phyloP scores from a whole-genome alignment of 1,140 invertebrate species.

The Phymorhynchus buccinoides region DNA sequence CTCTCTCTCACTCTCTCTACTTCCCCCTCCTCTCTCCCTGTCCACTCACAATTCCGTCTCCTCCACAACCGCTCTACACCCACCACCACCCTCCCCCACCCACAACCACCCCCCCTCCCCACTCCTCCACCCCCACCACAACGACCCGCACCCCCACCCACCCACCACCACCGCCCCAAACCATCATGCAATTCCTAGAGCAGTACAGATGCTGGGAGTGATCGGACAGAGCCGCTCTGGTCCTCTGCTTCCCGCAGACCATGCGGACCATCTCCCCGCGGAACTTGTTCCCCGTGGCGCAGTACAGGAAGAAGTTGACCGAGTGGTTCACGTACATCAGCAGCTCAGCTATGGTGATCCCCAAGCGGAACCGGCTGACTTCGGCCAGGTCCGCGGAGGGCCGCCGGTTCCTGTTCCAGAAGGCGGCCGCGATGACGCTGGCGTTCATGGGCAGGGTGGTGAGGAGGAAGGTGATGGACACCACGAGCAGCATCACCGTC shows the following conservation, averaged over 20 bases:
- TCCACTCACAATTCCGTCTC: no score
- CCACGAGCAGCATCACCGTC: constrained; percentile 67
- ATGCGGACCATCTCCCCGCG: constrained; percentile 64
- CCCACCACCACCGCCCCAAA: neutral
- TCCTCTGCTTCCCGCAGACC: constrained; percentile 54
- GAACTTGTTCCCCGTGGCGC: constrained; percentile 71
- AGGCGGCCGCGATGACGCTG: constrained; percentile 53
- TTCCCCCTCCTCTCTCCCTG: neutral
- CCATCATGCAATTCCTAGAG: constrained; percentile 27
- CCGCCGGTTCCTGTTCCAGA: constrained; percentile 56
- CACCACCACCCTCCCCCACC: neutral
- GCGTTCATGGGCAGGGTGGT: constrained; percentile 69
- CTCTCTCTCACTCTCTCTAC: no score
- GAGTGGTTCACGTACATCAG: constrained; percentile 73
- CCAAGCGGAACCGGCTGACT: constrained; percentile 47
- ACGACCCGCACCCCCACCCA: neutral
- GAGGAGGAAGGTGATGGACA: constrained; percentile 69
- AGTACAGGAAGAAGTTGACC: constrained; percentile 73
- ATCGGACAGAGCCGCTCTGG: constrained; percentile 26
- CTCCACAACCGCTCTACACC: no score
- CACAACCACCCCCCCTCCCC: neutral
- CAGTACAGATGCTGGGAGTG: constrained; percentile 53
- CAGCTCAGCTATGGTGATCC: constrained; percentile 62
- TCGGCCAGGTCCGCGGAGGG: constrained; percentile 24
- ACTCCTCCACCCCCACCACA: neutral